A percentile compares a stretch with the other conserved stretches of the same genome.
These are phyloP conservation scores for Tetranychus piercei DNA, from an alignment of 2,888 invertebrate species.

Conservation along the genomic window DNA sequence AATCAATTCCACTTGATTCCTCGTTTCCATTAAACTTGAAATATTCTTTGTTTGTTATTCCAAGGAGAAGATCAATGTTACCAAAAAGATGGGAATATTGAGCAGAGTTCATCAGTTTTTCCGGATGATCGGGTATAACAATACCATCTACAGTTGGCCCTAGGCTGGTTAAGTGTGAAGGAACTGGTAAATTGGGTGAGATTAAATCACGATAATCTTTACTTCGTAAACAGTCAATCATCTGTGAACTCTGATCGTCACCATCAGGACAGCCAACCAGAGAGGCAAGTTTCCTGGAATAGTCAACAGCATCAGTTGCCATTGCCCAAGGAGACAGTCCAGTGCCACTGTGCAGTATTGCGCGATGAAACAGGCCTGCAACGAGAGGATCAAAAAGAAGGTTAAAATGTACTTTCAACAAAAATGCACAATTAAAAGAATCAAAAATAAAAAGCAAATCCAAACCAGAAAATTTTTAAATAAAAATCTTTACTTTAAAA, in stretches of 20 bases:
- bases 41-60: slow-evolving; percentile 28
- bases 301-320: slow-evolving; percentile 45
- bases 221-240: slow-evolving; percentile 63
- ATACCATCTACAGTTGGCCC: slow-evolving; percentile 86
- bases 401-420: not conserved
- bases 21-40: slow-evolving; percentile 20
- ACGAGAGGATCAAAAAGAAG: not conserved
- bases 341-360: slow-evolving; percentile 55
- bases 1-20: slow-evolving; percentile 67
- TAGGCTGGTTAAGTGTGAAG: slow-evolving; percentile 68
- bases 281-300: slow-evolving; percentile 27
- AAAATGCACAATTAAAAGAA: not conserved
- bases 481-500: too few species aligned
- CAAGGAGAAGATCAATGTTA: slow-evolving; percentile 31
- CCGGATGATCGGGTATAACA: slow-evolving; percentile 39
- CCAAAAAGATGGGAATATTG: slow-evolving; percentile 7
- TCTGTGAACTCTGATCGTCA: slow-evolving; percentile 42
- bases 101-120: slow-evolving; percentile 37
- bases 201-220: slow-evolving; percentile 58
- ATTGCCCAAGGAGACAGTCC: slow-evolving; percentile 57
- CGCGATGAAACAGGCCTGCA: slow-evolving; percentile 52
- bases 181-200: slow-evolving; percentile 46
- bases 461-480: too few species aligned
- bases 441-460: too few species aligned
- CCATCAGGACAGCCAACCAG: slow-evolving; percentile 48